Conservation (phyloP, 2,113 vertebrate species). For the Plecturocebus donacophilus region DNA sequence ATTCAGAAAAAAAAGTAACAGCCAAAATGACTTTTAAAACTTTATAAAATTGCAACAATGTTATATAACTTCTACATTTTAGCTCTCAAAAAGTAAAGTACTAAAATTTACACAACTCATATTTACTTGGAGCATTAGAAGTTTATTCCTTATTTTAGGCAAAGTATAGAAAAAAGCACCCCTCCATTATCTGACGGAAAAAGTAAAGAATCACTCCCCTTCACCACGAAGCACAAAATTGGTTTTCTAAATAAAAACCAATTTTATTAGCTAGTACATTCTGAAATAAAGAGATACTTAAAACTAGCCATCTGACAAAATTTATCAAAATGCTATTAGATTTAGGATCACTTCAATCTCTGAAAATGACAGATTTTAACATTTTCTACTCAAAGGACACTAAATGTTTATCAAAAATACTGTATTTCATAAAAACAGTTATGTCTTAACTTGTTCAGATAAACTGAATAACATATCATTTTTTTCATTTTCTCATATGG, state of each 20-base stretch:
- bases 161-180: not conserved
- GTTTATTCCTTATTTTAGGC: not conserved
- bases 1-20: not conserved
- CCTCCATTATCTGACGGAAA: not conserved
- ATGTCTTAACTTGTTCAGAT: not conserved
- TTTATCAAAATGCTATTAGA: slow-evolving; percentile 5
- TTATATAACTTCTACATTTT: not conserved
- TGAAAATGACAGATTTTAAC: not conserved
- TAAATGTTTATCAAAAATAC: not conserved
- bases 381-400: not conserved
- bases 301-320: slow-evolving; percentile 1
- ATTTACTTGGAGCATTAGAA: slow-evolving; percentile 6
- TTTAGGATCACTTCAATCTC: not conserved
- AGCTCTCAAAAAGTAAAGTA: slow-evolving; percentile 3
- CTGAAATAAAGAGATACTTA: slow-evolving; percentile 21
- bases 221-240: not conserved
- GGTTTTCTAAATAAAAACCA: slow-evolving; percentile 39
- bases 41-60: not conserved
- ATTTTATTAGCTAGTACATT: slow-evolving; percentile 10
- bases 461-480: not conserved
- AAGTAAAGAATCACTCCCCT: not conserved
- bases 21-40: slow-evolving; percentile 41
- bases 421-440: not conserved
- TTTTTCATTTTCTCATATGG: not conserved
- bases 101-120: slow-evolving; percentile 40